Evolutionary conservation across 2,888 invertebrate genomes (phyloP).

Genomic region (Caenorhabditis sp.): DNA sequence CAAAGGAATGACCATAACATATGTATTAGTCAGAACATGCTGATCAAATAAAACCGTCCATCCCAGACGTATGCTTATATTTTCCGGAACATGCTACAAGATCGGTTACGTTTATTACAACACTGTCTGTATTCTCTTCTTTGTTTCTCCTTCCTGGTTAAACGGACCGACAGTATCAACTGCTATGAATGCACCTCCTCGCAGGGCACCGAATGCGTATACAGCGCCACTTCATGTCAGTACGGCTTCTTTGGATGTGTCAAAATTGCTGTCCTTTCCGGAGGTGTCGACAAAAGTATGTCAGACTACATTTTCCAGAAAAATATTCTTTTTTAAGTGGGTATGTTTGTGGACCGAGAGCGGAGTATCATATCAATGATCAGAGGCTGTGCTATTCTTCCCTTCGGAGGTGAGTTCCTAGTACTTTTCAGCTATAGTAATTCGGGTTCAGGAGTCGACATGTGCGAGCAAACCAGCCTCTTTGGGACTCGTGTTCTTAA

Average conservation of each 20-base stretch:
- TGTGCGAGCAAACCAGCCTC: constrained; percentile 74
- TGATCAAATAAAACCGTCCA: constrained; percentile 51
- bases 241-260: constrained; percentile 70
- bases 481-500: constrained; percentile 72
- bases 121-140: background rate
- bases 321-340: constrained; percentile 68
- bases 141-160: background rate
- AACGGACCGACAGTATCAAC: constrained; percentile 9
- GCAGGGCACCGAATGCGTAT: constrained; percentile 62
- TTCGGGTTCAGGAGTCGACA: constrained; percentile 67
- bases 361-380: constrained; percentile 72
- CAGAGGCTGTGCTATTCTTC: constrained; percentile 75
- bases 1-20: constrained; percentile 57
- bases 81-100: constrained; percentile 38
- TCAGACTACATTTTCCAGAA: background rate
- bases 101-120: constrained; percentile 1
- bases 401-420: constrained; percentile 66
- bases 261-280: constrained; percentile 64
- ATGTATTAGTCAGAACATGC: constrained; percentile 50
- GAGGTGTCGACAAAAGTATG: constrained; percentile 69
- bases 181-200: constrained; percentile 66
- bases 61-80: constrained; percentile 23
- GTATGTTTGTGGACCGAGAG: constrained; percentile 75
- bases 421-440: background rate
- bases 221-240: constrained; percentile 62